These are phyloP conservation scores for Drosophila rellima DNA, from an alignment of 2,888 invertebrate species.

Conservation along the genomic window DNA sequence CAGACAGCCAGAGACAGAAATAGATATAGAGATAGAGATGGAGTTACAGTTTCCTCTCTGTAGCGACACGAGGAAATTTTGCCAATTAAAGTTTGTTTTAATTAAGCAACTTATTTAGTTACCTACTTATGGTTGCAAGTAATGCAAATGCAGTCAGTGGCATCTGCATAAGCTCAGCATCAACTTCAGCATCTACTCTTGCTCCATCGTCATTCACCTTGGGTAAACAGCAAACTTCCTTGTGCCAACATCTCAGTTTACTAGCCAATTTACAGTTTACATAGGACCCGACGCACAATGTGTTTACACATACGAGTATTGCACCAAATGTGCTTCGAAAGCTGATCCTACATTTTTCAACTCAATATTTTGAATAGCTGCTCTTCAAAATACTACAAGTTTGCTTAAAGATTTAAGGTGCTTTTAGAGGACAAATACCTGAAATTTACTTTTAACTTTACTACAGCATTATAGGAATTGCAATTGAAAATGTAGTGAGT, in stretches of 20 bases:
- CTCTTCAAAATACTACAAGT: background rate
- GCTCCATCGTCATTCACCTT: constrained; percentile 15
- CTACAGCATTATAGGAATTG: too few species aligned
- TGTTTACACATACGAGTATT: constrained; percentile 18
- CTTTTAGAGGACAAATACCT: background rate
- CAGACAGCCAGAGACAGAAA: background rate
- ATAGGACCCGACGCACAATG: constrained; percentile 22
- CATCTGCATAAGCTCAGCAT: constrained; percentile 2
- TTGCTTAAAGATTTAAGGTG: background rate
- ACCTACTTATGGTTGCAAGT: constrained; percentile 66
- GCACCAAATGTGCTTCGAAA: constrained; percentile 3
- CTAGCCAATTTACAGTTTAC: constrained; percentile 52
- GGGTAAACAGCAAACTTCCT: constrained; percentile 39
- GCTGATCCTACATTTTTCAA: background rate
- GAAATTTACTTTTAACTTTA: too few species aligned
- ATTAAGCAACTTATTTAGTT: constrained; percentile 75
- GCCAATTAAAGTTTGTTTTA: constrained; percentile 83
- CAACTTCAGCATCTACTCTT: background rate
- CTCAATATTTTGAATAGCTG: background rate
- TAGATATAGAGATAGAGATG: constrained; percentile 14
- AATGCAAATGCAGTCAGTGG: constrained; percentile 43
- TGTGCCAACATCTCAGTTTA: constrained; percentile 45
- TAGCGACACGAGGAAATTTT: constrained; percentile 67
- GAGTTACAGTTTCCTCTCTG: background rate
- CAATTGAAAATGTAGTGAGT: too few species aligned